Evolutionary conservation across 2,888 invertebrate species (phyloP), one percentile per base, ranked within the genome.

Genomic region (Monochamus alternatus): DNA sequence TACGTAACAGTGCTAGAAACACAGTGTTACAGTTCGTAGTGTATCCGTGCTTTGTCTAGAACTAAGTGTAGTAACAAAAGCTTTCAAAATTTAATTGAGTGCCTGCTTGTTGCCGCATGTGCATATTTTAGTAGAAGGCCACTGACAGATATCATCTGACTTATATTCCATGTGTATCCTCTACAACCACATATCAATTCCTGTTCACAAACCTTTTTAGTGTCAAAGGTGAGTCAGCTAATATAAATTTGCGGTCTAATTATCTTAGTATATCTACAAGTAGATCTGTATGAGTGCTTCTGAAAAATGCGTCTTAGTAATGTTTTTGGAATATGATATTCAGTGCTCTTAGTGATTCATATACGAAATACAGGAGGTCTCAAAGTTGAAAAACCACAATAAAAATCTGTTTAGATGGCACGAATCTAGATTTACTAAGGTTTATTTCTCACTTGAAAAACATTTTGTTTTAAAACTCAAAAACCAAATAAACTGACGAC

Each of bases 51-150:
- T 47, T 64, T 64, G 31, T 64, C 47, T 47, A 22, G 22, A 47
- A 64, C 3, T 67, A 38, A 44, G 30, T 12, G 10, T 22, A 51
- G 30, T 31, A 31, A 31, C 55, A 66, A 66, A 66, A 55, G 55
- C 66, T 52, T 55, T 68, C 58, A 58, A 43, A 43, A 68, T 59
- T 58, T 59, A 68, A 68, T 68, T 43, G 55, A 32, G 38, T 68
- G 51, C 38, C 58, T 58, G 58, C 59, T 58, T 22, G 52, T 68
- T 66, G 43, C 14, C 22, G 58, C 55, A 22, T 58, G 58, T 58
- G 58, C 58, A 12, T 68, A 68, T 38, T 68, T 68, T 58, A 68
- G 22, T 22, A 14, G 9, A 66, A 66, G 66, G 66, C 10, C 12
- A 55, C 32, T 14, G 7, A 66, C 31, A 66, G 66, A 66, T 66